Percentiles rank a stretch among this genome's conserved stretches.
Conservation (phyloP, 2,888 invertebrate genomes). For the Scaptomyza caliginosa region DNA sequence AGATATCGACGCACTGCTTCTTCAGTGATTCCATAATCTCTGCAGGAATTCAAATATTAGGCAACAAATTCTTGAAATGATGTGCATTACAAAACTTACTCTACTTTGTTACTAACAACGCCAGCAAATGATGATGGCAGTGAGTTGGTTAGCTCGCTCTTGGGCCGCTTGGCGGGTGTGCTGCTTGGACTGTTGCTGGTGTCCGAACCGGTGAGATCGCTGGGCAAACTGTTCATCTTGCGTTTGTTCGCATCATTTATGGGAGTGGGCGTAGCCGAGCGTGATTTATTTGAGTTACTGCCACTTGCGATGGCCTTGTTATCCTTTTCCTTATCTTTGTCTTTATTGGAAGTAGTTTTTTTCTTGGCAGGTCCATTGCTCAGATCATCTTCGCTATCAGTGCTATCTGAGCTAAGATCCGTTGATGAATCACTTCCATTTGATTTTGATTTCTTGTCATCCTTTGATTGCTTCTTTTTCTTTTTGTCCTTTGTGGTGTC, state of each 20-base stretch:
- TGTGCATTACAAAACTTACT: constrained; percentile 66
- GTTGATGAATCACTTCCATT: constrained; percentile 87
- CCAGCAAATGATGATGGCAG: constrained; percentile 83
- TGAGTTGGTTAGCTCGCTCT: constrained; percentile 78
- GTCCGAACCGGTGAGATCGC: constrained; percentile 83
- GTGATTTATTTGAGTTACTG: constrained; percentile 79
- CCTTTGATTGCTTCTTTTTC: constrained; percentile 87
- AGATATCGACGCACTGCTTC: constrained; percentile 97
- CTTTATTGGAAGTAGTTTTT: constrained; percentile 80
- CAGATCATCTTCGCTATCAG: constrained; percentile 88
- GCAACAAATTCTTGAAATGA: background rate
- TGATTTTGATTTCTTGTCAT: constrained; percentile 85
- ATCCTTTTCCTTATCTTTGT: constrained; percentile 66
- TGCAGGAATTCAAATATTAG: constrained; percentile 73
- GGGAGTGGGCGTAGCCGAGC: constrained; percentile 84
- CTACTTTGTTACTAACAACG: constrained; percentile 82
- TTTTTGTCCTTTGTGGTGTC: constrained; percentile 86
- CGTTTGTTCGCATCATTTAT: constrained; percentile 78
- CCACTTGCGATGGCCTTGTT: constrained; percentile 75
- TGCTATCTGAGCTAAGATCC: constrained; percentile 89
- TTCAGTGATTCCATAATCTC: constrained; percentile 95
- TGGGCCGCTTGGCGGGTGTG: constrained; percentile 83
- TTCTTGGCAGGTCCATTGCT: constrained; percentile 84
- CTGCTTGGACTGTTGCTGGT: constrained; percentile 83
- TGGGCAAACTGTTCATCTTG: constrained; percentile 82